Conservation (phyloP, 2,113 vertebrate genomes). For the Rhagologus leucostigma region DNA sequence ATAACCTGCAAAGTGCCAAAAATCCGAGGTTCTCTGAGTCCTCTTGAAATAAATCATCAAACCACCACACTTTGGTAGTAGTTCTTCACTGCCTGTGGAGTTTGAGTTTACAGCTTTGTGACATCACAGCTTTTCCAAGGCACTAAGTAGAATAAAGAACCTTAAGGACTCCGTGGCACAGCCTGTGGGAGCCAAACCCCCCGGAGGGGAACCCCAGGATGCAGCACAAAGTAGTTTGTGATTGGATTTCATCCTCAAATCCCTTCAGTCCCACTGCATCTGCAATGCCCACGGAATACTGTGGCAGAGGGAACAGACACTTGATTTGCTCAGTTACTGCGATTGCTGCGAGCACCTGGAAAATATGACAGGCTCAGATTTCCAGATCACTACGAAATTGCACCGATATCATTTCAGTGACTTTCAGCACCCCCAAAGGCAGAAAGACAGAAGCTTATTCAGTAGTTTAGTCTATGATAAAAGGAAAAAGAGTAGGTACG, state of each 20-base stretch:
- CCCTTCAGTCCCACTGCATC: neutral
- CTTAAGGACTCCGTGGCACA: fast-evolving
- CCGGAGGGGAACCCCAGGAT: neutral
- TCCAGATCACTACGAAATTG: neutral
- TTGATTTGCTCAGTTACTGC: neutral
- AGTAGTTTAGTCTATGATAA: neutral
- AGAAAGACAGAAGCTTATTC: neutral
- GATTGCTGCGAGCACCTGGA: neutral
- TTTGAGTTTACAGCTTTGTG: neutral
- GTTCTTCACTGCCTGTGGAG: neutral
- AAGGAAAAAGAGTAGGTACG: neutral
- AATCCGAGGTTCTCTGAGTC: neutral
- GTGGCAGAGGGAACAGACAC: neutral
- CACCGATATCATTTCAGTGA: neutral
- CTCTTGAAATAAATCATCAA: neutral
- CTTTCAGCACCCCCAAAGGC: neutral
- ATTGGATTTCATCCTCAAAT: neutral
- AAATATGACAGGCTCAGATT: neutral
- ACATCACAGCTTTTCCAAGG: neutral
- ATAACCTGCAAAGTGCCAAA: neutral
- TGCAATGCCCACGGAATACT: neutral
- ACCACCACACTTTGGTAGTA: fast-evolving
- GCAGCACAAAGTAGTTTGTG: neutral
- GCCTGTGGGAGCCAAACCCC: neutral
- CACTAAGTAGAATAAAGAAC: neutral